Conservation (phyloP, 2,113 vertebrate genomes). For the Etia nguti region DNA sequence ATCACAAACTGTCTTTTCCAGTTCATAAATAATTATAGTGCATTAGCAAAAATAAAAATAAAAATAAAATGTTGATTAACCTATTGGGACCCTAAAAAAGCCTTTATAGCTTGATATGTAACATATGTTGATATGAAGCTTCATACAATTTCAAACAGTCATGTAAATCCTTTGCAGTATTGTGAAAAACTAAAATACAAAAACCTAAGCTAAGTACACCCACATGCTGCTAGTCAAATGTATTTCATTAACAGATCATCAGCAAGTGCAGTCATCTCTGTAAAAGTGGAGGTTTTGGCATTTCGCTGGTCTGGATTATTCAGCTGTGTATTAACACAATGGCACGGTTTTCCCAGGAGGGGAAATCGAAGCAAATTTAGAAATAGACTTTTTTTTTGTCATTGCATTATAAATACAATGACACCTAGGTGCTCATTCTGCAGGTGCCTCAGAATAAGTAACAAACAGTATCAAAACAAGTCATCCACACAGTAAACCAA, state of each 20-base stretch:
- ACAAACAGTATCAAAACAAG: background rate
- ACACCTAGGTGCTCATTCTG: background rate
- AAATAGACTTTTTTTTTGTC: background rate
- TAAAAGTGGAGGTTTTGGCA: background rate
- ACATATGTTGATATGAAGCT: background rate
- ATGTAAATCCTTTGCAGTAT: background rate
- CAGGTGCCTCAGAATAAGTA: background rate
- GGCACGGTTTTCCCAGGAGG: background rate
- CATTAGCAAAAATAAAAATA: background rate
- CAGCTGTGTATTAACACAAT: background rate
- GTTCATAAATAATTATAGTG: background rate
- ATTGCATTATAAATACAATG: background rate
- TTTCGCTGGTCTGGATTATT: background rate
- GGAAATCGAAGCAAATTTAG: background rate
- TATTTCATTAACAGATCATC: background rate
- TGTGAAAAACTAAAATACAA: background rate
- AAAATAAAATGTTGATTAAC: background rate
- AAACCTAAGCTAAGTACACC: background rate
- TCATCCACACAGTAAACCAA: background rate
- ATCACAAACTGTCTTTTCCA: background rate
- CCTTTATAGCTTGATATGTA: background rate
- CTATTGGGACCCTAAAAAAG: background rate
- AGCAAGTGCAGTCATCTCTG: background rate
- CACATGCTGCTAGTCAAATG: background rate
- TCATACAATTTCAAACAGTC: background rate